A percentile compares a stretch with the other conserved stretches of the same genome.
Evolutionary conservation across 2,888 invertebrate genomes (phyloP).

Genomic region (Drosophila differens): DNA sequence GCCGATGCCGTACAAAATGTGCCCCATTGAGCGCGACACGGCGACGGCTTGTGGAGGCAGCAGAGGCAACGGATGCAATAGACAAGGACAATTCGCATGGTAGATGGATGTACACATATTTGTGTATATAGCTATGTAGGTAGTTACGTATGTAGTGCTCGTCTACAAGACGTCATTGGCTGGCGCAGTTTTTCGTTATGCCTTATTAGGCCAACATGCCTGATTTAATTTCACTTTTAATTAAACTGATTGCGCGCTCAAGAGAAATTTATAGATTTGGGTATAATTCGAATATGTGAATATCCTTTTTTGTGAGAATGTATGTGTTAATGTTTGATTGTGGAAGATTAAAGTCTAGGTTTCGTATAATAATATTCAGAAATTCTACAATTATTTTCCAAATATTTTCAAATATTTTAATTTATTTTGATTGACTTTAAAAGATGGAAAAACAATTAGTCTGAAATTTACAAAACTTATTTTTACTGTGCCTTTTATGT

Average conservation of each 20-base stretch:
- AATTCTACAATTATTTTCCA: not conserved
- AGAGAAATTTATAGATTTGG: not conserved
- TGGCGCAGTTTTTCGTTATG: slow-evolving; percentile 7
- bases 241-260: not conserved
- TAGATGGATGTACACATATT: slow-evolving; percentile 1
- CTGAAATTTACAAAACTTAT: not conserved
- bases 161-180: slow-evolving; percentile 43
- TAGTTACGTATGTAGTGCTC: slow-evolving; percentile 5
- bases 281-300: not conserved
- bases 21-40: slow-evolving; percentile 54
- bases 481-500: not conserved
- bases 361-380: not conserved
- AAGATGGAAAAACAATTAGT: no score
- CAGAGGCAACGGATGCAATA: slow-evolving; percentile 31
- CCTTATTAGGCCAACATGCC: slow-evolving; percentile 44
- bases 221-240: slow-evolving; percentile 14
- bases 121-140: not conserved
- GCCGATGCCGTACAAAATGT: slow-evolving; percentile 55
- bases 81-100: slow-evolving; percentile 54
- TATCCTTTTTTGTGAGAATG: not conserved
- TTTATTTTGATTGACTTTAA: not conserved
- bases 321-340: not conserved
- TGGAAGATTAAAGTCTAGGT: not conserved
- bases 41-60: slow-evolving; percentile 36
- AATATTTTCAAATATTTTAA: not conserved